Base-by-base conservation (phyloP, 2,113 vertebrate species). In the Cairina moschata region DNA sequence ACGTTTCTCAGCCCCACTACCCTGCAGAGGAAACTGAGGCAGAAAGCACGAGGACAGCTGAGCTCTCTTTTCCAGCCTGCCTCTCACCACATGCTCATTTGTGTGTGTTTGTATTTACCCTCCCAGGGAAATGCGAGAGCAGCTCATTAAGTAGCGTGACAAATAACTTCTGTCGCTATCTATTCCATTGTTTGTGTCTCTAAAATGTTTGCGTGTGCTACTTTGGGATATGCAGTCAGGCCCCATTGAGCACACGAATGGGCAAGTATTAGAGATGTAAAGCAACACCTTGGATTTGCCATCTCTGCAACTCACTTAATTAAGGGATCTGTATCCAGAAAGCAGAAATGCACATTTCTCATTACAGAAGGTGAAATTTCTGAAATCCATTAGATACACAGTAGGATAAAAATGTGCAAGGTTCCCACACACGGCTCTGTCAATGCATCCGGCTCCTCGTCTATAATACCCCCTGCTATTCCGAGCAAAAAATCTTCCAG, bases 301-400 rank as follows among this genome's bases (percentile, higher is more conserved):
- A 75, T 93, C 88, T 95, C 94, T 96, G 95, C 93, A 95, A 95
- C 88, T 95, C 82, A 86, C 84, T 96, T 92, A 97, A 97, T 96
- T 94, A 93, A 94, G 81, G 75, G 77, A 91, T 96, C 89, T 91
- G 67, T 87, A 93, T 48, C 81, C 86, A 79, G 90, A 91, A 92
- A 94, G 80, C 95, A 95, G 75, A 93, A 94, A 91, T 65, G 85
- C 91, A 92, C 85, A 80, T 48, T 92, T 92, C 83, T 96, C 83
- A 86, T 88, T 83, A 91, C 92, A 93, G 92, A 96, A 95, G 92
- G 80, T 89, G 65, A 91, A 56, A 92, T 91, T 95, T 94, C 91
- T 88, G 62, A 97, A 95, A 97, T 94, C 90, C 91, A 95, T 92
- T 95, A 96, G 95, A 91, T 93, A 94, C 91, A 90, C 96, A 95